Evolutionary conservation across 2,888 invertebrate species (phyloP).

Genomic region (Acrobasis repandana): DNA sequence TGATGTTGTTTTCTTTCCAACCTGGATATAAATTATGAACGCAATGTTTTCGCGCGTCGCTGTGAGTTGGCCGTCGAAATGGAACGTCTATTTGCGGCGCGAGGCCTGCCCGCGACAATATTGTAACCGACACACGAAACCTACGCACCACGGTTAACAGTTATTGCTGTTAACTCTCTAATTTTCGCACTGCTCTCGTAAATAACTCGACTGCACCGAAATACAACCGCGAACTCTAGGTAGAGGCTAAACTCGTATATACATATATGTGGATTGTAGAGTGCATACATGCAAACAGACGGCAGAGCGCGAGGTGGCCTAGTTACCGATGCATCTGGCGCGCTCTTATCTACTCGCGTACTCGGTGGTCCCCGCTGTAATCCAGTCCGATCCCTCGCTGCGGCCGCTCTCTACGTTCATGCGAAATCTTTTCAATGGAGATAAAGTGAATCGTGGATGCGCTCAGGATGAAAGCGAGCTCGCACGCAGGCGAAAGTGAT

Average conservation of each 20-base stretch:
- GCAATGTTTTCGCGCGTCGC: slow-evolving; percentile 74
- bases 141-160: slow-evolving; percentile 58
- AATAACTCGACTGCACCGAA: slow-evolving; percentile 7
- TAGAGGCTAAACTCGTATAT: slow-evolving; percentile 28
- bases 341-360: slow-evolving; percentile 55
- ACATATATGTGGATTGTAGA: too few species aligned
- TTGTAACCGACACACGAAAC: slow-evolving; percentile 67
- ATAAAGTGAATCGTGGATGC: slow-evolving; percentile 54
- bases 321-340: slow-evolving; percentile 71
- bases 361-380: slow-evolving; percentile 37
- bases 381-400: slow-evolving; percentile 35
- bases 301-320: slow-evolving; percentile 69
- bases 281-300: slow-evolving; percentile 61
- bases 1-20: slow-evolving; percentile 43
- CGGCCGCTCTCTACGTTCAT: slow-evolving; percentile 32
- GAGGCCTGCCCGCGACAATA: slow-evolving; percentile 80
- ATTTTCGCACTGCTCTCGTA: slow-evolving; percentile 14
- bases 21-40: slow-evolving; percentile 61
- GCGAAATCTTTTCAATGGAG: slow-evolving; percentile 30
- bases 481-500: slow-evolving; percentile 72
- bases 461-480: slow-evolving; percentile 67
- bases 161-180: slow-evolving; percentile 36
- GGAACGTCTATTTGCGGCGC: slow-evolving; percentile 79
- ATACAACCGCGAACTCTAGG: slow-evolving; percentile 10
- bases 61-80: slow-evolving; percentile 75